Evolutionary conservation across 2,888 invertebrate species (phyloP), one percentile per base, ranked within the genome.

Genomic region (Athalia cordata): DNA sequence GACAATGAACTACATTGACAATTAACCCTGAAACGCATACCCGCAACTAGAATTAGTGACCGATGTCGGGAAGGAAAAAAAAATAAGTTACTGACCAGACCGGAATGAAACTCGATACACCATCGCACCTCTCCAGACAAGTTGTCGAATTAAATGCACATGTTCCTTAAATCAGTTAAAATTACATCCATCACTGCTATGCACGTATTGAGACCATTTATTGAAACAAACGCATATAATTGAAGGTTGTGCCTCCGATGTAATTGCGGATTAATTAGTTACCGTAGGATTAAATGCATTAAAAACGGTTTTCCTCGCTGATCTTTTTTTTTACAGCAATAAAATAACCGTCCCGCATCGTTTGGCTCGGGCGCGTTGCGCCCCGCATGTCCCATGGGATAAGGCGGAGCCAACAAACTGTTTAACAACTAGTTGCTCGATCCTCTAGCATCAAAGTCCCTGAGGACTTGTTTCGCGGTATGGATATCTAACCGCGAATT

Each of bases 381-480:
- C 70, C 55, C 29, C 3, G 11, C 49, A 9, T 6, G 29, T 75
- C 75, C 75, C 75, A 50, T 4, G 75, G 62, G 75, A 75, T 50
- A 61, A 50, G 13, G 29, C 75, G 75, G 75, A 49, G 59, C 64
- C 64, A 62, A 50, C 75, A 70, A 77, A 78, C 65, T 85, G 86
- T 88, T 88, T 87, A 87, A 83, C 88, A 87, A 88, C 88, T 86
- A 87, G 87, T 88, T 88, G 87, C 87, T 81, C 85, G 81, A 15
- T 61, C 15, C 29, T 29, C 29, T 29, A 2, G 29, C 29, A 29
- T 29, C 50, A 62, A 62, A 50, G 84, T 87, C 87, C 88, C 87
- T 83, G 82, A 86, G 85, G 88, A 82, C 86, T 87, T 86, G 85
- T 88, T 87, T 84, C 84, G 84, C 82, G 75, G 62, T 75, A 55